These are phyloP conservation scores for Anastatus disparis DNA, from an alignment of 1,140 invertebrate genomes.

Conservation along the genomic window DNA sequence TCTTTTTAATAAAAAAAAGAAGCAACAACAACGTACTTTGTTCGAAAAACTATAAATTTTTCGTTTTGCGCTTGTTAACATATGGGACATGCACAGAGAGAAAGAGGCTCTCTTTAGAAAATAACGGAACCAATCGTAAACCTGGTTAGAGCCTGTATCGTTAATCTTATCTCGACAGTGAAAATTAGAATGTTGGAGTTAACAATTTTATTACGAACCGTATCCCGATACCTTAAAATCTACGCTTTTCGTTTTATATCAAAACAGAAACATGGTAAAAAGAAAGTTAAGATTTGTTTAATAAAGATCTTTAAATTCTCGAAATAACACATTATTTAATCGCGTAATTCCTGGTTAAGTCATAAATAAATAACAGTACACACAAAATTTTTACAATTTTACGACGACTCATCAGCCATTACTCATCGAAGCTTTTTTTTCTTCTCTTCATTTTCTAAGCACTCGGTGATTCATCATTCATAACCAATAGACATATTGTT, in stretches of 20 bases:
- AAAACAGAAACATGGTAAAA: no score
- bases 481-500: background rate
- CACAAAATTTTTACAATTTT: no score
- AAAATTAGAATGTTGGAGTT: conserved; percentile 1
- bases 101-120: background rate
- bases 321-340: no score
- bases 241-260: no score
- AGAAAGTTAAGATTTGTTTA: no score
- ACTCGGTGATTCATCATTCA: background rate
- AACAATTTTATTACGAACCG: no score
- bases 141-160: background rate
- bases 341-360: no score
- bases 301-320: no score
- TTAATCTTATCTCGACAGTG: background rate
- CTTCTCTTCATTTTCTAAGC: background rate
- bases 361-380: background rate
- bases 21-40: no score
- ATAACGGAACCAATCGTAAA: conserved; percentile 16
- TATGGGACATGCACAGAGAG: background rate
- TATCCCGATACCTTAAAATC: no score
- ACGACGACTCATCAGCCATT: background rate
- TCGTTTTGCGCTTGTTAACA: background rate
- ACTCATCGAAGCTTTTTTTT: background rate
- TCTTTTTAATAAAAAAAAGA: no score
- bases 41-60: background rate